Conservation (phyloP, 2,888 invertebrate genomes). For the Nezara viridula region DNA sequence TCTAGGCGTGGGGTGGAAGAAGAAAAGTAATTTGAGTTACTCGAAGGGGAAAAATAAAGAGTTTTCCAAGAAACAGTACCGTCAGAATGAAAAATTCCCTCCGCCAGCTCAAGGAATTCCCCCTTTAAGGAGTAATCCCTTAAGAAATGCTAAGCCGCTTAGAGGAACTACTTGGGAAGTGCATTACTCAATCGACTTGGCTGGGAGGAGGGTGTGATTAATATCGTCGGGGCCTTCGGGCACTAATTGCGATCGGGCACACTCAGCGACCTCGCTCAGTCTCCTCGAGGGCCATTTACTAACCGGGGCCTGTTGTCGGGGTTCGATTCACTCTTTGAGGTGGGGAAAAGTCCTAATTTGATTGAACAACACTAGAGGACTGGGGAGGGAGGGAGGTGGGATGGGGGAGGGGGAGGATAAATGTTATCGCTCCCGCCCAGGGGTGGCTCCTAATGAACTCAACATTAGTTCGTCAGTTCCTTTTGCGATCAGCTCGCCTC, state of each 20-base stretch:
- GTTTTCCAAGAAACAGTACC: background rate
- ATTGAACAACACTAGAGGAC: background rate
- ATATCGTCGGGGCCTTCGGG: background rate
- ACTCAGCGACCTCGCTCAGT: background rate
- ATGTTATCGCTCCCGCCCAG: background rate
- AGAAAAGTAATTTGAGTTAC: background rate
- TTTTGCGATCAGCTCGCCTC: background rate
- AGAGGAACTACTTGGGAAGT: constrained; percentile 11
- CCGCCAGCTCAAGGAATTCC: background rate
- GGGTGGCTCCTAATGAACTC: constrained; percentile 18
- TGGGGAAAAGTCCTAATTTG: constrained; percentile 12
- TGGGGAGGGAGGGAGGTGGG: no score
- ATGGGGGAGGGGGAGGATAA: background rate
- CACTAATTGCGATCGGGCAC: background rate
- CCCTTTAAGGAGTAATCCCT: constrained; percentile 15
- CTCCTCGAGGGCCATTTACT: background rate
- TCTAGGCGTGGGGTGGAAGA: background rate
- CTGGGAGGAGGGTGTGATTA: background rate
- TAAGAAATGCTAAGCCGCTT: constrained; percentile 37
- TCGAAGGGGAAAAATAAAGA: background rate
- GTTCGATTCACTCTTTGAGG: constrained; percentile 15
- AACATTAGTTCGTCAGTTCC: constrained; percentile 8
- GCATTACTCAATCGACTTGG: constrained; percentile 14
- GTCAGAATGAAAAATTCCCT: constrained; percentile 4
- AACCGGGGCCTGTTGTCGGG: background rate